These are phyloP conservation scores for Pipistrellus nathusii DNA, from an alignment of 2,797 vertebrate genomes.

Conservation along the genomic window DNA sequence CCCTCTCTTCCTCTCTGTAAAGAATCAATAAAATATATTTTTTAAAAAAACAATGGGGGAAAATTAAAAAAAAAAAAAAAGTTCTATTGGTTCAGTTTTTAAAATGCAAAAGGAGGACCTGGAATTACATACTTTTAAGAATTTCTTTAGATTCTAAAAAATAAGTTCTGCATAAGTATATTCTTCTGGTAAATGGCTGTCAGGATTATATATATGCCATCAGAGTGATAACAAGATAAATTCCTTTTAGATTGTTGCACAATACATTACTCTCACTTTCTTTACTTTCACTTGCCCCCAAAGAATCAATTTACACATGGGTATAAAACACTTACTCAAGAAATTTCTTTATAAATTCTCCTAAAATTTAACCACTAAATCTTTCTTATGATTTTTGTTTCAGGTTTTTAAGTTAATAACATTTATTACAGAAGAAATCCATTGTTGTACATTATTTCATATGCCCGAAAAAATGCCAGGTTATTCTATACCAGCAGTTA, in stretches of 20 bases:
- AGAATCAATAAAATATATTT: too few species aligned
- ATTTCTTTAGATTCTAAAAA: slow-evolving; percentile 39
- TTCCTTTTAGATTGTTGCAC: neutral
- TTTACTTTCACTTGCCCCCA: neutral
- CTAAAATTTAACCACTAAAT: slow-evolving; percentile 34
- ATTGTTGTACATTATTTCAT: slow-evolving; percentile 3
- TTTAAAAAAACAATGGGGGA: too few species aligned
- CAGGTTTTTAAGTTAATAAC: slow-evolving; percentile 33
- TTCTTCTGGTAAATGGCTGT: neutral
- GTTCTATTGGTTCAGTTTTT: neutral
- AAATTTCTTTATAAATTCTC: slow-evolving; percentile 55
- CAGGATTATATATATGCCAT: neutral
- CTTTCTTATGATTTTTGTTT: slow-evolving; percentile 24
- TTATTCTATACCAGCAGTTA: neutral
- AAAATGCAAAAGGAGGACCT: neutral
- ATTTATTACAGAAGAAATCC: slow-evolving; percentile 32
- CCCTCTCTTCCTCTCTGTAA: too few species aligned
- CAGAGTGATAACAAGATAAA: neutral
- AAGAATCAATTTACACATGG: neutral
- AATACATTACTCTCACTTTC: slow-evolving; percentile 11
- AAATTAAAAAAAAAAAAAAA: neutral
- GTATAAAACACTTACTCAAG: neutral
- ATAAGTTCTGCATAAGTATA: neutral
- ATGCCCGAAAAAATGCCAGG: neutral
- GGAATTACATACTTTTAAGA: neutral